A percentile compares a stretch with the other conserved stretches of the same genome.
phyloP scores from a whole-genome alignment of 2,113 vertebrate species.

The Geothlypis trichas region DNA sequence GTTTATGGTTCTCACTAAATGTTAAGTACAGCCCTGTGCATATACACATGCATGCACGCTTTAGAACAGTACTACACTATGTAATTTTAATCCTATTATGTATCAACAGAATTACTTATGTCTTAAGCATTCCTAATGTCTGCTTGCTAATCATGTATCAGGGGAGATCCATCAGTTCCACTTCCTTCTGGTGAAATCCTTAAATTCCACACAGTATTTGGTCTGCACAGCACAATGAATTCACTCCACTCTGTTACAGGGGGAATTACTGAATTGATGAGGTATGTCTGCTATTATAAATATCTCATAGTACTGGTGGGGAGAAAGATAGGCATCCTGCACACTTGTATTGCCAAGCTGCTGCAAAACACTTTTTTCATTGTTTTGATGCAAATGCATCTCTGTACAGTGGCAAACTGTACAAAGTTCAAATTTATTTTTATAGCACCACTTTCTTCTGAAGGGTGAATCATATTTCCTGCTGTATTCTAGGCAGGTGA shows the following conservation, averaged over 20 bases:
- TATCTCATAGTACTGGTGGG: neutral
- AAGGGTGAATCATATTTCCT: neutral
- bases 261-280: constrained; percentile 16
- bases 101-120: neutral
- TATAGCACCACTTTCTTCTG: neutral
- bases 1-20: neutral
- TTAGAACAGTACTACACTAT: neutral
- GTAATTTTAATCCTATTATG: neutral
- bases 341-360: neutral
- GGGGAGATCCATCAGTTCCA: neutral
- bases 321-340: neutral
- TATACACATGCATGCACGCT: neutral
- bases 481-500: neutral
- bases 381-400: neutral
- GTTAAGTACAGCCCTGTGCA: neutral
- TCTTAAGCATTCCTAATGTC: neutral
- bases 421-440: neutral
- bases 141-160: neutral
- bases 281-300: constrained; percentile 21
- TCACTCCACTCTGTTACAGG: neutral
- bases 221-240: neutral
- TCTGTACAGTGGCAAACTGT: neutral
- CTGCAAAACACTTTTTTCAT: neutral
- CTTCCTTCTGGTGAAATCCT: constrained; percentile 29
- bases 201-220: constrained; percentile 12